phyloP scores from a whole-genome alignment of 2,113 vertebrate genomes.

The Vombatus ursinus region DNA sequence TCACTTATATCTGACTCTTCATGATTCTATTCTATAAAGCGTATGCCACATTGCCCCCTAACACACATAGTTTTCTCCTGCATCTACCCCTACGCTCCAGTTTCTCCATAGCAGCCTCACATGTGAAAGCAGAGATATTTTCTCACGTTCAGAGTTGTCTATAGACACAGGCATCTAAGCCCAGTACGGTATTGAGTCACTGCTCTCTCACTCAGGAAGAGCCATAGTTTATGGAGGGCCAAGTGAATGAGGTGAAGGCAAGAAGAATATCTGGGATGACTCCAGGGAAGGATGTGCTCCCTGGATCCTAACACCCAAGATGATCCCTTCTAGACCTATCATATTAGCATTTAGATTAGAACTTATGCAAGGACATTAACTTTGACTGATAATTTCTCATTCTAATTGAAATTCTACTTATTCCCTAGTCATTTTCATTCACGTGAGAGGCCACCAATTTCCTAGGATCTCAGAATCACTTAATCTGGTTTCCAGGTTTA shows the following conservation, averaged over 20 bases:
- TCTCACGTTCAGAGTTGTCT: background rate
- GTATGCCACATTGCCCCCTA: background rate
- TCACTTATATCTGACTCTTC: too few species aligned
- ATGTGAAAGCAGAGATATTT: background rate
- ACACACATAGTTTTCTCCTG: background rate
- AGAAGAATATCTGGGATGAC: background rate
- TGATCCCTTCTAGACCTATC: constrained; percentile 28
- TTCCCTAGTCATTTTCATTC: background rate
- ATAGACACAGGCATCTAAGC: background rate
- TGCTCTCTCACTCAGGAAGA: background rate
- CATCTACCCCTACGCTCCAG: background rate
- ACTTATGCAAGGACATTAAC: background rate
- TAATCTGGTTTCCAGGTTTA: background rate
- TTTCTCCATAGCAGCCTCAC: background rate
- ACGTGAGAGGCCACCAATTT: background rate
- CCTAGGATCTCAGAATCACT: background rate
- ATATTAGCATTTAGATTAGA: background rate
- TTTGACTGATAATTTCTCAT: background rate
- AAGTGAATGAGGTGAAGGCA: background rate
- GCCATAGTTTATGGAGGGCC: background rate
- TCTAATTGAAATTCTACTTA: background rate
- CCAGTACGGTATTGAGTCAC: background rate
- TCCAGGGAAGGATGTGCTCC: background rate
- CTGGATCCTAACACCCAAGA: constrained; percentile 11
- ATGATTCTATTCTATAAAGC: too few species aligned